Conservation (phyloP, 92 coral and sea anemone species). For the Paramuricea clavata region DNA sequence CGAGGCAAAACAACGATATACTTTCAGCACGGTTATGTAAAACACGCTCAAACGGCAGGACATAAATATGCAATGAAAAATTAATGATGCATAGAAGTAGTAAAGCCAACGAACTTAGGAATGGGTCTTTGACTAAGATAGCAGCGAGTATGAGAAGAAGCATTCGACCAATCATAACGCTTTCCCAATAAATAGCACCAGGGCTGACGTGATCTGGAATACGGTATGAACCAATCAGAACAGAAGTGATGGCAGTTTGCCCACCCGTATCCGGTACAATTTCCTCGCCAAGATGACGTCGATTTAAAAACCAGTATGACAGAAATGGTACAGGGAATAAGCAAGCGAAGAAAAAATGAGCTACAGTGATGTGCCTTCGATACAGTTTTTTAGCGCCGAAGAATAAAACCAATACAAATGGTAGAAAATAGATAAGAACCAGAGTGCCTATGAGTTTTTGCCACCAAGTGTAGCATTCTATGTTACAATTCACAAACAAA, state of each 20-base stretch:
- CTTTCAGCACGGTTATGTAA: conserved; percentile 22
- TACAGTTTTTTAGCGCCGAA: conserved; percentile 29
- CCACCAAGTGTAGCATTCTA: conserved; percentile 77
- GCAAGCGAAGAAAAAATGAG: conserved; percentile 29
- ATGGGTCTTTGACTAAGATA: conserved; percentile 13
- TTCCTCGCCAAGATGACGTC: background rate
- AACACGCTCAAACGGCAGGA: background rate
- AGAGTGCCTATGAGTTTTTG: conserved; percentile 35
- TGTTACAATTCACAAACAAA: conserved; percentile 65
- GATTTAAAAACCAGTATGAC: conserved; percentile 15
- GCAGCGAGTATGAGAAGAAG: conserved; percentile 24
- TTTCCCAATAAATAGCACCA: conserved; percentile 44
- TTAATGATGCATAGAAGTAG: conserved; percentile 12
- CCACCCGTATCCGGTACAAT: background rate
- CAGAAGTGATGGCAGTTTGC: conserved; percentile 13
- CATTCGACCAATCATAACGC: conserved; percentile 41
- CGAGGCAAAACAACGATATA: conserved; percentile 10
- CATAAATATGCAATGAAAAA: background rate
- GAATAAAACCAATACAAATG: conserved; percentile 19
- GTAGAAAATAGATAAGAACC: conserved; percentile 15
- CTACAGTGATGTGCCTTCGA: background rate
- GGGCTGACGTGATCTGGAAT: conserved; percentile 29
- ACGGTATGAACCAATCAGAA: conserved; percentile 29
- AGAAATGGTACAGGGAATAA: conserved; percentile 24
- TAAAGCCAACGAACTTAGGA: conserved; percentile 7